Evolutionary conservation across 2,888 invertebrate species (phyloP), one percentile per base, ranked within the genome.

Genomic region (Drosophila nr. perissopoda): DNA sequence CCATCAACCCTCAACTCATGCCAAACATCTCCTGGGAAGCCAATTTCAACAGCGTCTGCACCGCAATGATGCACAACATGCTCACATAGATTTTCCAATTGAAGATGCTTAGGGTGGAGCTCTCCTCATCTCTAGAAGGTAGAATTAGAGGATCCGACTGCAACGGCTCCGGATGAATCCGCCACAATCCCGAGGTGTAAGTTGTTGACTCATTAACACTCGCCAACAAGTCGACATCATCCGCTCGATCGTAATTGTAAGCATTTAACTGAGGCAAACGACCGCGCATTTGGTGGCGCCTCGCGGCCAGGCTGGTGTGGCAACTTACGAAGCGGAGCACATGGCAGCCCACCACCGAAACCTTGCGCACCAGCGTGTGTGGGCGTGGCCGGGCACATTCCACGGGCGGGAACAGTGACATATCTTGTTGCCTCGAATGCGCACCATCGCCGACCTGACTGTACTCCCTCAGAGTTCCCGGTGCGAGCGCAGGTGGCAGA

Each of bases 1-100:
- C 33, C 33, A 33, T 10, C 0, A 33, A 10, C 13, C 13, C 29
- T 60, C 13, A 77, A 29, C 53, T 58, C 21, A 38, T 21, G 16
- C 27, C 42, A 33, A 40, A 65, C 1, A 69, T 11, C 42, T 58
- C 53, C 6, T 61, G 53, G 33, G 56, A 42, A 16, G 80, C 45
- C 10, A 69, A 18, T 31, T 63, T 69, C 5, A 78, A 3, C 29
- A 78, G 29, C 10, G 80, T 42, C 53, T 78, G 80, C 21, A 67
- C 27, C 3, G 75, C 40, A 6, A 78, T n/a, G 25, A 80, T 63
- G 25, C 76, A 75, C 21, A 80, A 18, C 70, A 75, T 64, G 36
- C 80, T 54, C 11, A 80, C 18, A 34, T 70, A 78, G 8, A 80
- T 27, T 27, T 57, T 75, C 80, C 80, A 80, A 10, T 80, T 70